A percentile compares a stretch with the other conserved stretches of the same genome.
Conservation (phyloP, 2,113 vertebrate species). For the Bubo blakistoni region DNA sequence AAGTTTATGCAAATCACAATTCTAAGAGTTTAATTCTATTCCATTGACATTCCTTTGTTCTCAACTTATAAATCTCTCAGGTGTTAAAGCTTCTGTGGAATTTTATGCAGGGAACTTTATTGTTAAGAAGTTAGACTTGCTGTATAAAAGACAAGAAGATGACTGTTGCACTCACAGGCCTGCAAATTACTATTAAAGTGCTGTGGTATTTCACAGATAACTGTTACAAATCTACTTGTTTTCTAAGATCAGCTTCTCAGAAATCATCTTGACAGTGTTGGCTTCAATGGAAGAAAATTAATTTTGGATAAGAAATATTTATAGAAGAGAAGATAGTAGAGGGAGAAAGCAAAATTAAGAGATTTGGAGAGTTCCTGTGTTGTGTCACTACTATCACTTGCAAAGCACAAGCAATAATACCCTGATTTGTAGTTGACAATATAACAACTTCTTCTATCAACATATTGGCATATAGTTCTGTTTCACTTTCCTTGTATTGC, state of each 20-base stretch:
- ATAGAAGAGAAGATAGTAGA: not conserved
- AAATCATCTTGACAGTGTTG: not conserved
- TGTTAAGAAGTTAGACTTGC: not conserved
- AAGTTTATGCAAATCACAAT: not conserved
- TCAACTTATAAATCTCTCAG: not conserved
- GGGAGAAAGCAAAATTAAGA: not conserved
- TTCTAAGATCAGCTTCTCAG: not conserved
- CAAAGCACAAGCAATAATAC: not conserved
- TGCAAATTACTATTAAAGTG: not conserved
- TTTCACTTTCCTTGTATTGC: not conserved
- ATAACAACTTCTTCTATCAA: not conserved
- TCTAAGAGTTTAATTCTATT: not conserved
- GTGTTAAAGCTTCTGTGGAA: not conserved
- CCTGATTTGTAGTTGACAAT: not conserved
- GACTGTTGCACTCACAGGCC: not conserved
- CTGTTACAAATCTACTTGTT: not conserved
- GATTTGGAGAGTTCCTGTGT: not conserved
- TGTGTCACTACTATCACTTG: not conserved
- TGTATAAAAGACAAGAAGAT: not conserved
- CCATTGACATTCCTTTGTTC: not conserved
- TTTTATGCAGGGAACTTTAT: not conserved
- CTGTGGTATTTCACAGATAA: constrained; percentile 4
- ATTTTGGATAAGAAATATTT: not conserved
- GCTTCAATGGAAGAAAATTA: not conserved
- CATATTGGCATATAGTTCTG: not conserved